Evolutionary conservation across 2,888 invertebrate genomes (phyloP).

Genomic region (Drosophila picticornis): DNA sequence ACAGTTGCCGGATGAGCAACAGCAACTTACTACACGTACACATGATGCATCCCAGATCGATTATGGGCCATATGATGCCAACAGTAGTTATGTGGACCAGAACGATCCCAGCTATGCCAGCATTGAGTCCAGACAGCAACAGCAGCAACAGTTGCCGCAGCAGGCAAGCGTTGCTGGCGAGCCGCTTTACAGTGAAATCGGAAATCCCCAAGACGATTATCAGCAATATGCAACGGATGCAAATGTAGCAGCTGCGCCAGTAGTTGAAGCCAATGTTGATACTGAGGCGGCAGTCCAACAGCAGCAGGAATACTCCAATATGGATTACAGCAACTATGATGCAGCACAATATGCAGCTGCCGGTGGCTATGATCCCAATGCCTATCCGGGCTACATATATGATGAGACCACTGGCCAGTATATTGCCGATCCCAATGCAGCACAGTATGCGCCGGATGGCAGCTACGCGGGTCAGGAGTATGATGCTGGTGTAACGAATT

Average conservation of each 20-base stretch:
- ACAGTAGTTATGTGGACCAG: slow-evolving; percentile 50
- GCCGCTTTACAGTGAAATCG: slow-evolving; percentile 71
- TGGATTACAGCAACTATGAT: slow-evolving; percentile 83
- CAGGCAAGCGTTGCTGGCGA: slow-evolving; percentile 40
- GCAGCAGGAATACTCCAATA: slow-evolving; percentile 74
- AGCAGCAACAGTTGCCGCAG: slow-evolving; percentile 36
- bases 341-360: slow-evolving; percentile 70
- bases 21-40: slow-evolving; percentile 16
- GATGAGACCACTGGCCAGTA: slow-evolving; percentile 82
- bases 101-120: slow-evolving; percentile 67
- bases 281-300: slow-evolving; percentile 18
- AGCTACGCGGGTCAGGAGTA: slow-evolving; percentile 71
- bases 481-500: slow-evolving; percentile 49
- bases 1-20: slow-evolving; percentile 27
- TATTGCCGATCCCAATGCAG: slow-evolving; percentile 78
- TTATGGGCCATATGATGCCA: slow-evolving; percentile 61
- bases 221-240: slow-evolving; percentile 62
- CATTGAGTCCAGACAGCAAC: slow-evolving; percentile 54
- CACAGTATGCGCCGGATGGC: slow-evolving; percentile 69
- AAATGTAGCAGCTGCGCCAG: slow-evolving; percentile 38
- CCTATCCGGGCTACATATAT: slow-evolving; percentile 84
- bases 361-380: slow-evolving; percentile 77
- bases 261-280: slow-evolving; percentile 28
- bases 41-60: slow-evolving; percentile 42
- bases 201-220: slow-evolving; percentile 68